Evolutionary conservation across 2,888 invertebrate species (phyloP).

Genomic region (Ernsta delagoae): DNA sequence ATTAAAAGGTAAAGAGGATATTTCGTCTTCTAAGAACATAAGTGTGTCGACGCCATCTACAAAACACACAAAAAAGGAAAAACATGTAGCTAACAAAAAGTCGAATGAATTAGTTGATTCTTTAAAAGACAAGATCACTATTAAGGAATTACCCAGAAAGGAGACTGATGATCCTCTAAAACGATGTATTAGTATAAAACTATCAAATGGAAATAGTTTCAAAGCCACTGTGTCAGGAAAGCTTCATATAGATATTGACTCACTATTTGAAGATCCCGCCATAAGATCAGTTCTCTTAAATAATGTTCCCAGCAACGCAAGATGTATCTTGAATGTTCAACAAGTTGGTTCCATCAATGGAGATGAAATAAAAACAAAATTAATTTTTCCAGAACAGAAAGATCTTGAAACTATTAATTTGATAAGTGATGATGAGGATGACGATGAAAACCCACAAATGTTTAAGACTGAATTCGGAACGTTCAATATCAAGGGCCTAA

Average conservation of each 20-base stretch:
- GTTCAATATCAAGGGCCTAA: constrained; percentile 50
- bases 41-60: not conserved
- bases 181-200: constrained; percentile 58
- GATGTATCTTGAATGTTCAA: constrained; percentile 64
- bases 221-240: constrained; percentile 67
- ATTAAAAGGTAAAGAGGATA: not conserved
- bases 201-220: constrained; percentile 64
- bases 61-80: not conserved
- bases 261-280: constrained; percentile 59
- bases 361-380: constrained; percentile 41
- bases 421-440: constrained; percentile 73
- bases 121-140: constrained; percentile 41
- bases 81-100: too few relatives aligned
- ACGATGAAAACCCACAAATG: constrained; percentile 34
- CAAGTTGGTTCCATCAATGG: constrained; percentile 48
- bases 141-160: constrained; percentile 55
- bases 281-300: constrained; percentile 57
- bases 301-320: constrained; percentile 51
- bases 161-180: constrained; percentile 49
- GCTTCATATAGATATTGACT: constrained; percentile 54
- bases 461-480: constrained; percentile 67
- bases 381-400: constrained; percentile 19
- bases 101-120: not conserved
- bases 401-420: constrained; percentile 65
- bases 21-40: not conserved